Evolutionary conservation across 2,797 vertebrate genomes (phyloP).

Genomic region (Orestias chungarensis): DNA sequence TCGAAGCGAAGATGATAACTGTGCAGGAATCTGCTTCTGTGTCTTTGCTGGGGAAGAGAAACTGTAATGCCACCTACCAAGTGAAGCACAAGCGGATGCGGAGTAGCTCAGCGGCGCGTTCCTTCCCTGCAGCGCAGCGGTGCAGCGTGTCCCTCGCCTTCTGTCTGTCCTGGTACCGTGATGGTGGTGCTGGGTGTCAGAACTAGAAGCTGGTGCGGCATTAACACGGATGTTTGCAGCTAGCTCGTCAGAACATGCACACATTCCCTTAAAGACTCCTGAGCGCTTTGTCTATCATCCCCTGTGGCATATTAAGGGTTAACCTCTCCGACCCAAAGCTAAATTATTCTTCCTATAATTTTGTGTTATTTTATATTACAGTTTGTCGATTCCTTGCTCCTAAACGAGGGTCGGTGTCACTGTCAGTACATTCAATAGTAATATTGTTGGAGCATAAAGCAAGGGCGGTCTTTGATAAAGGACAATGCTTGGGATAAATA

Average conservation of each 20-base stretch:
- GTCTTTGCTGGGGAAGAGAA: not conserved
- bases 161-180: constrained; percentile 68
- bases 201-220: constrained; percentile 58
- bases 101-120: constrained; percentile 17
- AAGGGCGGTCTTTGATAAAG: constrained; percentile 53
- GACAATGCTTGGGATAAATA: too few species aligned
- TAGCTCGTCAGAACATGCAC: constrained; percentile 31
- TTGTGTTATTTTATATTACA: not conserved
- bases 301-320: constrained; percentile 38
- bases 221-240: constrained; percentile 64
- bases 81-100: constrained; percentile 39
- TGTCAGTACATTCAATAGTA: constrained; percentile 17
- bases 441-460: constrained; percentile 55
- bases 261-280: constrained; percentile 42
- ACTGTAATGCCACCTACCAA: constrained; percentile 42
- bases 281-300: not conserved
- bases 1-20: constrained; percentile 40
- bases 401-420: constrained; percentile 22
- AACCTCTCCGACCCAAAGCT: constrained; percentile 53
- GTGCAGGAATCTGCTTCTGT: constrained; percentile 2
- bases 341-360: not conserved
- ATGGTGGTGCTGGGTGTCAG: constrained; percentile 48
- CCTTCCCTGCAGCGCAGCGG: constrained; percentile 25
- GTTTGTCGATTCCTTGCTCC: constrained; percentile 15
- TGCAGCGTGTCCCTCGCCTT: constrained; percentile 49